Percentiles rank a stretch among this genome's conserved stretches.
Evolutionary conservation across 2,797 vertebrate genomes (phyloP).

Genomic region (Acridotheres tristis): DNA sequence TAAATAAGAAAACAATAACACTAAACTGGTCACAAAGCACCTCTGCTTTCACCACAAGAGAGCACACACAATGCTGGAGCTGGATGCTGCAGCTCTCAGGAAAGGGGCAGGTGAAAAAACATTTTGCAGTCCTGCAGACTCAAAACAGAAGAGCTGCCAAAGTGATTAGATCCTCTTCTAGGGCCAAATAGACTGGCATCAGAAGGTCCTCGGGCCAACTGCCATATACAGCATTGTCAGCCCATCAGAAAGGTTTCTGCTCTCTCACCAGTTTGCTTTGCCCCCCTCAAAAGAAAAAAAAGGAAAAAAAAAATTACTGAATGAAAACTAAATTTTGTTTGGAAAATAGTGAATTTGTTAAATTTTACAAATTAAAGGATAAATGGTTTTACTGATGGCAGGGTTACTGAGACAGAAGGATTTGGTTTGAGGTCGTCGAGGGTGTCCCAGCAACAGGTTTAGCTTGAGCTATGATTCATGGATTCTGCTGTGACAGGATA

Average conservation of each 20-base stretch:
- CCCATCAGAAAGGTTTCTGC: not conserved
- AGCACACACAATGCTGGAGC: not conserved
- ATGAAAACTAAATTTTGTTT: not conserved
- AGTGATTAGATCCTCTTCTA: not conserved
- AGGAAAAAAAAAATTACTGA: not conserved
- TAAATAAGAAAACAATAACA: not conserved
- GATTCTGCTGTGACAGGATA: not conserved
- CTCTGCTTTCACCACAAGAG: not conserved
- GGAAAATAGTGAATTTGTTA: not conserved
- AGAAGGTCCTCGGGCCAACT: not conserved
- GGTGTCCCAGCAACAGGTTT: not conserved
- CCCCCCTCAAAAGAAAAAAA: not conserved
- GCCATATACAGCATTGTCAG: not conserved
- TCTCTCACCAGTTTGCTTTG: not conserved
- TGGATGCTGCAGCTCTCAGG: not conserved
- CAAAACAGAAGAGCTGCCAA: not conserved
- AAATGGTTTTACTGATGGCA: not conserved
- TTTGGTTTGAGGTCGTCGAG: not conserved
- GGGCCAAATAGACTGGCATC: not conserved
- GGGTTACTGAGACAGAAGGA: not conserved
- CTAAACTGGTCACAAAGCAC: not conserved
- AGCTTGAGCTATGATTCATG: not conserved
- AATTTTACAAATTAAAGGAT: not conserved
- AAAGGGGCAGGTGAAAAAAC: not conserved
- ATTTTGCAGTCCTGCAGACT: not conserved